Conservation (phyloP, 2,888 invertebrate species). For the Tenthredo amoena region DNA sequence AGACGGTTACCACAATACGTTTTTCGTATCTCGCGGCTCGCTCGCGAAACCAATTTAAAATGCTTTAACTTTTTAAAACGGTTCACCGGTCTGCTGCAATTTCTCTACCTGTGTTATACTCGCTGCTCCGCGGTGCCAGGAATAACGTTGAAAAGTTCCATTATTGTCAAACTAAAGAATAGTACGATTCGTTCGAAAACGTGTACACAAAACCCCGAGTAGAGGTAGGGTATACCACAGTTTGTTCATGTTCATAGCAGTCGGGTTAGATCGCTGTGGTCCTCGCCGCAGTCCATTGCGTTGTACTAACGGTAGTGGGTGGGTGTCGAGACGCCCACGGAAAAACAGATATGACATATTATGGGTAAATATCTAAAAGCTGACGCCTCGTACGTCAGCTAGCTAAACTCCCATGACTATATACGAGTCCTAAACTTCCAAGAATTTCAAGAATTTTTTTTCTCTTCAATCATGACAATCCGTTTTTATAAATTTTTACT, state of each 20-base stretch:
- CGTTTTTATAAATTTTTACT: not conserved
- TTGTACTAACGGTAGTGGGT: slow-evolving; percentile 36
- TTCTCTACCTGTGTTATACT: not conserved
- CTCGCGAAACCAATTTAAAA: slow-evolving; percentile 30
- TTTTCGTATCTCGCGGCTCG: not conserved
- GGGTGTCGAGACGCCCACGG: slow-evolving; percentile 38
- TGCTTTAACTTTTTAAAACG: slow-evolving; percentile 37
- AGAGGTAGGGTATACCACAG: not conserved
- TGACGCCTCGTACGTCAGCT: not conserved
- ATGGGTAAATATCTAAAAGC: slow-evolving; percentile 44
- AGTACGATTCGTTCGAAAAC: not conserved
- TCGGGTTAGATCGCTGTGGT: slow-evolving; percentile 11
- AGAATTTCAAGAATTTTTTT: not conserved
- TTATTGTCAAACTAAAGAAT: slow-evolving; percentile 27
- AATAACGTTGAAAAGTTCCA: slow-evolving; percentile 1
- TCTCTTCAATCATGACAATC: not conserved
- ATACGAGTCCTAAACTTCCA: not conserved
- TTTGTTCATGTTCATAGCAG: slow-evolving; percentile 7
- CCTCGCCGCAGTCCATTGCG: not conserved
- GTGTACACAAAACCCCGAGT: not conserved
- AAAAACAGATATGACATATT: slow-evolving; percentile 47
- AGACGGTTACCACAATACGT: not conserved
- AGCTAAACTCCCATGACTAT: slow-evolving; percentile 4
- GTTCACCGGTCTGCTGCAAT: slow-evolving; percentile 23
- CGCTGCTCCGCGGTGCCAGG: not conserved